A percentile compares a stretch with the other conserved stretches of the same genome.
phyloP scores from a whole-genome alignment of 2,888 invertebrate species.

The Seira musarum region DNA sequence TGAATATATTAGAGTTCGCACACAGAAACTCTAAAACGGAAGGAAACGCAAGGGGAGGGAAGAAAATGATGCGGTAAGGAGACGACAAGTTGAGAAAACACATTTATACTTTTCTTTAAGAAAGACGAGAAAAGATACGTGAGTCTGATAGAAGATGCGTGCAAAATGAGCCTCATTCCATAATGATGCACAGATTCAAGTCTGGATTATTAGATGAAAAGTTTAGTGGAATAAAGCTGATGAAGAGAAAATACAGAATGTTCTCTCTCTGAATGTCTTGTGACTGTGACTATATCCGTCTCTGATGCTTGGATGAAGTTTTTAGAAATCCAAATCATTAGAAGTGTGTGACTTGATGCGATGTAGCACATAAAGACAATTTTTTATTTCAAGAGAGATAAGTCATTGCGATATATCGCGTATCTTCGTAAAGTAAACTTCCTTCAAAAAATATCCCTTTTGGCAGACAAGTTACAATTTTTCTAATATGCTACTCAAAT shows the following conservation, averaged over 20 bases:
- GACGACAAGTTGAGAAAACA: neutral
- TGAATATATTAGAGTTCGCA: slow-evolving; percentile 31
- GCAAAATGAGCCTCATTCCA: no score
- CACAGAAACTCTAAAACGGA: neutral
- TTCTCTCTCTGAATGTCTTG: no score
- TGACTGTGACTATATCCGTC: no score
- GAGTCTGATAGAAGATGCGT: no score
- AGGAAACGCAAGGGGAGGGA: slow-evolving; percentile 5
- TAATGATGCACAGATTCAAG: no score
- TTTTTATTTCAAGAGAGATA: neutral
- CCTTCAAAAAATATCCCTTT: neutral
- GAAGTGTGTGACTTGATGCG: no score
- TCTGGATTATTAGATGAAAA: no score
- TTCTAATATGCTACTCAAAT: slow-evolving; percentile 24
- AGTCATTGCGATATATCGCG: neutral
- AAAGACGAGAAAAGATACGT: no score
- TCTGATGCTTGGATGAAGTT: no score
- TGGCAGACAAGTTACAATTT: slow-evolving; percentile 33
- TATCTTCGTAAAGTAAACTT: neutral
- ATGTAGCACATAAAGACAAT: neutral
- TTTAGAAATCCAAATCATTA: no score
- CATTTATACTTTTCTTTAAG: neutral
- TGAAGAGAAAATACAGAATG: no score
- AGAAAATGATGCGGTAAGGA: slow-evolving; percentile 10
- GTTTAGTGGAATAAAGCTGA: no score